Conservation (phyloP, 2,888 invertebrate genomes). For the Lottia scabra region DNA sequence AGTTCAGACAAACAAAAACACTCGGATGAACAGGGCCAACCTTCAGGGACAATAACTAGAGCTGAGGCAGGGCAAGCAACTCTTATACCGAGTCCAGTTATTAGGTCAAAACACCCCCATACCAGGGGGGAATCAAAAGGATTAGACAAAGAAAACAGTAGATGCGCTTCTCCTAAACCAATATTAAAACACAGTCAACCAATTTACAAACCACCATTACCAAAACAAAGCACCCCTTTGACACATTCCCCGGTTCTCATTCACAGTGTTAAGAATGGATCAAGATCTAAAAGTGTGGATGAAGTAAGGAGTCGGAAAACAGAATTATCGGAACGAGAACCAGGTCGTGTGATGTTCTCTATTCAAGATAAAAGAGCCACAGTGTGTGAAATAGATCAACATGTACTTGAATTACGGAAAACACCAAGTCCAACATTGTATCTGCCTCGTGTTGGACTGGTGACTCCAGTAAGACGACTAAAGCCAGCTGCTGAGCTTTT, state of each 20-base stretch:
- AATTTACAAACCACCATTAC: slow-evolving; percentile 32
- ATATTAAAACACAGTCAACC: slow-evolving; percentile 4
- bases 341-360: slow-evolving; percentile 1
- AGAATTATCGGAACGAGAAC: slow-evolving; percentile 4
- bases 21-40: neutral
- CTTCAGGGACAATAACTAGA: neutral
- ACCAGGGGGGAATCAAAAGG: neutral
- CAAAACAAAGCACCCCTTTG: slow-evolving; percentile 30
- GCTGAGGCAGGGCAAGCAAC: slow-evolving; percentile 4
- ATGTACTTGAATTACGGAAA: slow-evolving; percentile 32
- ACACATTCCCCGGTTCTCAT: slow-evolving; percentile 25
- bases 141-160: neutral
- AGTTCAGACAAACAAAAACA: neutral
- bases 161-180: slow-evolving; percentile 4
- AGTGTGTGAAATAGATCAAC: slow-evolving; percentile 34
- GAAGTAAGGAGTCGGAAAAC: neutral
- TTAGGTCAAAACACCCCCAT: slow-evolving; percentile 6
- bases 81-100: slow-evolving; percentile 2
- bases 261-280: slow-evolving; percentile 2
- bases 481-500: slow-evolving; percentile 64
- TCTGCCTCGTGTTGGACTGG: slow-evolving; percentile 39
- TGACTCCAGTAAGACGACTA: slow-evolving; percentile 50
- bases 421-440: slow-evolving; percentile 42
- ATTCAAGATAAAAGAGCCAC: slow-evolving; percentile 32
- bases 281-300: slow-evolving; percentile 4